Conservation (phyloP, 2,888 invertebrate species). For the Dryadula phaetusa region DNA sequence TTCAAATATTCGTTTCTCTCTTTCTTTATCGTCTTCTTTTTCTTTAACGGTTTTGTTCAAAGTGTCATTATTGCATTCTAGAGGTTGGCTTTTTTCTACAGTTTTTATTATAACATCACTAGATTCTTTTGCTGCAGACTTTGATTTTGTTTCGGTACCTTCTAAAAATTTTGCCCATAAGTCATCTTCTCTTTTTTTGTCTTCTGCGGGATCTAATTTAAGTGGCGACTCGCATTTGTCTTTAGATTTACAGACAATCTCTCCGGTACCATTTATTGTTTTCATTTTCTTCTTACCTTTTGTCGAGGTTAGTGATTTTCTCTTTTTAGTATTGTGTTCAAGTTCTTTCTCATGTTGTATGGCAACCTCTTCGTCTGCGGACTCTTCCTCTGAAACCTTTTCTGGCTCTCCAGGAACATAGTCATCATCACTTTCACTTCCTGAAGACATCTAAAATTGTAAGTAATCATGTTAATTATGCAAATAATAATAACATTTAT, state of each 20-base stretch:
- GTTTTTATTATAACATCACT: conserved; percentile 40
- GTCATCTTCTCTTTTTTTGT: conserved; percentile 89
- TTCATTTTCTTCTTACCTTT: conserved; percentile 63
- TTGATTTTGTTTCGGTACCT: conserved; percentile 84
- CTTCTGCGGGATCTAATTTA: conserved; percentile 82
- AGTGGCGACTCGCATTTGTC: conserved; percentile 56
- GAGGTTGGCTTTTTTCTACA: conserved; percentile 35
- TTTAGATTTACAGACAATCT: conserved; percentile 51
- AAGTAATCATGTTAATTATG: neutral
- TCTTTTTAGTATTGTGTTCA: conserved; percentile 65
- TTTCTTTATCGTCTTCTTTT: conserved; percentile 76
- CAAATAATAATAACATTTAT: neutral
- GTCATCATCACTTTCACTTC: conserved; percentile 92
- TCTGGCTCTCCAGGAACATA: conserved; percentile 88
- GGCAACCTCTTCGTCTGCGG: conserved; percentile 86
- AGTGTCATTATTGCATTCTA: conserved; percentile 29
- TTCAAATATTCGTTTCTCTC: conserved; percentile 89
- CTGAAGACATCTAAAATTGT: conserved; percentile 82
- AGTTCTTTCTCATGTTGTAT: conserved; percentile 81
- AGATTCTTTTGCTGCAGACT: conserved; percentile 51
- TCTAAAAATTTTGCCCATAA: conserved; percentile 92
- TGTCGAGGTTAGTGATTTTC: conserved; percentile 57
- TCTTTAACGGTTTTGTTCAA: conserved; percentile 45
- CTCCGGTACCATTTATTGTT: conserved; percentile 52
- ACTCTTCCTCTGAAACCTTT: conserved; percentile 87